Evolutionary conservation across 2,888 invertebrate genomes (phyloP).

Genomic region (Nipponacmea schrenckii): DNA sequence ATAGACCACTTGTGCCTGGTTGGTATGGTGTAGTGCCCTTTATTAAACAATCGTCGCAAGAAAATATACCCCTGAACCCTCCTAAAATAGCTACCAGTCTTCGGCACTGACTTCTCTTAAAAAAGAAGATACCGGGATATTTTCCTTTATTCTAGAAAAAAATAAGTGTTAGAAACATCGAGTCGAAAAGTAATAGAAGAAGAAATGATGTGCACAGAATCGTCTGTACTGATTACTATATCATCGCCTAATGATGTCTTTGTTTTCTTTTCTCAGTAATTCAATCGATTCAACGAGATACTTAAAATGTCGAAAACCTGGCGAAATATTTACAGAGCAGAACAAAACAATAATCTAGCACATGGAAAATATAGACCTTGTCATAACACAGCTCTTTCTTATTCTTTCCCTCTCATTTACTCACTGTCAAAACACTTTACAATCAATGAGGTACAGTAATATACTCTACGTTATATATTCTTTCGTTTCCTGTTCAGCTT

Average conservation of each 20-base stretch:
- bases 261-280: neutral
- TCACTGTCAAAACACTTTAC: neutral
- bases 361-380: neutral
- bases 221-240: neutral
- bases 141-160: no score
- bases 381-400: neutral
- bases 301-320: neutral
- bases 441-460: neutral
- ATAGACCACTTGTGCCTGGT: no score
- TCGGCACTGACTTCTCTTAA: no score
- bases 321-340: neutral
- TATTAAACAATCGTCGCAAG: no score
- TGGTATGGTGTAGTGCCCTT: no score
- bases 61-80: no score
- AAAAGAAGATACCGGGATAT: no score
- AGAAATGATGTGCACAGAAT: no score
- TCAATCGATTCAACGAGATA: neutral
- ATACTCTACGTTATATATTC: neutral
- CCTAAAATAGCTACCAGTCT: no score
- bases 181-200: no score
- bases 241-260: neutral
- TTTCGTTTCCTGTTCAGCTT: conserved; percentile 4
- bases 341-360: neutral
- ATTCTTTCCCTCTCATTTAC: conserved; percentile 1
- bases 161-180: no score